Base-by-base conservation (phyloP, 1,140 invertebrate genomes). In the Gryllus bimaculatus region DNA sequence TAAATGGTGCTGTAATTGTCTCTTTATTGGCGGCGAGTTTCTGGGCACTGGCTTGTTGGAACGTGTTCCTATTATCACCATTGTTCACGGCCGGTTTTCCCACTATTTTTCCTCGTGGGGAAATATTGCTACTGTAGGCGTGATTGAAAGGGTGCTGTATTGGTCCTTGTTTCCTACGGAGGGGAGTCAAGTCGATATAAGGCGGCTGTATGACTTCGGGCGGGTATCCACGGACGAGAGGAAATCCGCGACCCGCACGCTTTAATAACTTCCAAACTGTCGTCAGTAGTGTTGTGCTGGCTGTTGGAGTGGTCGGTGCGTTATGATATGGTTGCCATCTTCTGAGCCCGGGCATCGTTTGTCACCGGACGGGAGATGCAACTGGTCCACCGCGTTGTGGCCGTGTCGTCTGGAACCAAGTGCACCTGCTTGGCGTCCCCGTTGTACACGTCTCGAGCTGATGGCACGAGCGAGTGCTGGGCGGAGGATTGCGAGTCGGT, bases 191-290 rank as follows among this genome's bases (percentile, higher is more conserved):
- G 81, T 92, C 90, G 66, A 91, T 87, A 47, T 91, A 81, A 78
- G 90, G 90, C 49, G 91, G 91, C 81, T 90, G 88, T 75, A 91
- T 87, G 76, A 90, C 85, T 73, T 88, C 89, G 18, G 90, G 86
- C 10, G 91, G 91, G 85, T 92, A 91, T 81, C 90, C 80, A 92
- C 85, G 20, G 89, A 89, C 73, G 91, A 89, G 15, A 90, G 86
- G 82, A 87, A 91, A 82, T 91, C 90, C 18, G 87, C 89, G 48
- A 91, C 78, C 75, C 89, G 88, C 78, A 91, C 85, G 84, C 90
- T 91, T 89, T 87, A 74, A 88, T 84, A 49, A 91, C 86, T 81
- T 90, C 86, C 76, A 91, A 48, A 1, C 15, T 47, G 54, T 66
- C 15, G 47, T 39, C 74, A 5, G 48, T 20, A 10, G 47, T 20